Percentiles rank a stretch among this genome's conserved stretches.
Evolutionary conservation across 2,888 invertebrate genomes (phyloP).

Genomic region (Ellobium chinense): DNA sequence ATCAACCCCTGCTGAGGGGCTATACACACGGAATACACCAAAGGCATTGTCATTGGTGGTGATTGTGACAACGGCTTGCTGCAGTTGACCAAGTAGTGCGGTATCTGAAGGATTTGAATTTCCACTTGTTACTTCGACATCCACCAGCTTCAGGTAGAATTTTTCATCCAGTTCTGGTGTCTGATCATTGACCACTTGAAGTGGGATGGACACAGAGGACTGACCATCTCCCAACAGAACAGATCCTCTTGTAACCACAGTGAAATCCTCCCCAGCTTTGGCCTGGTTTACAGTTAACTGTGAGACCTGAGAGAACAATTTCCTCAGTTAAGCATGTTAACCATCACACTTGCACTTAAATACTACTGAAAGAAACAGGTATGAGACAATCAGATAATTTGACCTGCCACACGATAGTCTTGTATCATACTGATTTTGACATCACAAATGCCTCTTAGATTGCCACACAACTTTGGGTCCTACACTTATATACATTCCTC

Average conservation of each 20-base stretch:
- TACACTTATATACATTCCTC: too few relatives aligned
- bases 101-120: constrained; percentile 58
- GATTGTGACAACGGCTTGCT: constrained; percentile 66
- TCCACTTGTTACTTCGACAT: constrained; percentile 64
- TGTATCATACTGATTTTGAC: background rate
- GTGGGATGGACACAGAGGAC: constrained; percentile 62
- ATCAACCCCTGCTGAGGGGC: constrained; percentile 39
- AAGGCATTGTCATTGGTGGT: constrained; percentile 74
- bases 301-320: too few relatives aligned
- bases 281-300: constrained; percentile 63
- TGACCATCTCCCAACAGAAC: constrained; percentile 65
- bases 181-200: constrained; percentile 68
- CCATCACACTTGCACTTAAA: too few relatives aligned
- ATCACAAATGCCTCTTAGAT: too few relatives aligned
- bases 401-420: too few relatives aligned
- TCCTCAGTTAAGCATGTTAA: too few relatives aligned
- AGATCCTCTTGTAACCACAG: constrained; percentile 59
- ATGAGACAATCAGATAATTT: too few relatives aligned
- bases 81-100: constrained; percentile 63
- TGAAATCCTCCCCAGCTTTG: constrained; percentile 68
- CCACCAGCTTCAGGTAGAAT: constrained; percentile 62
- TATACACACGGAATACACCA: constrained; percentile 73
- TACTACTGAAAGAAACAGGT: constrained; percentile 53
- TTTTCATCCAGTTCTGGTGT: constrained; percentile 74
- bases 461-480: too few relatives aligned